Conservation (phyloP, 1,140 invertebrate species). For the Bradynema listronoti region DNA sequence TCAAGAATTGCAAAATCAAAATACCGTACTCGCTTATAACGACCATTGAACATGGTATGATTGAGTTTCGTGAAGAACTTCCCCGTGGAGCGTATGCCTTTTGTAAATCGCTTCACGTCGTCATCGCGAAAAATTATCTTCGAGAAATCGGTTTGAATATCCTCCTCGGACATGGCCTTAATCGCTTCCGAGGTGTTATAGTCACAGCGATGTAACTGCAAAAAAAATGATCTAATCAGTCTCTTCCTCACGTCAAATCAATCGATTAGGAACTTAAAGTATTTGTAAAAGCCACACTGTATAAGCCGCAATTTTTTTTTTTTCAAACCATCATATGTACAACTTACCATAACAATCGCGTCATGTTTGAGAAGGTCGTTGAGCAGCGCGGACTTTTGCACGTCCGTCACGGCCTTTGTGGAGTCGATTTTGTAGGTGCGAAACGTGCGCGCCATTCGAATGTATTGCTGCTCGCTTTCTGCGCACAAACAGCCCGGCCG, state of each 20-base stretch:
- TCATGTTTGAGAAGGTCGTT: conserved; percentile 43
- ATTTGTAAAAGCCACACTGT: too few relatives aligned
- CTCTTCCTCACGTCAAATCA: too few relatives aligned
- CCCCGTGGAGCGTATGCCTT: conserved; percentile 90
- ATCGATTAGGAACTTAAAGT: too few relatives aligned
- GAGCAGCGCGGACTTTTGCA: conserved; percentile 29
- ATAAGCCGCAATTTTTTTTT: neutral
- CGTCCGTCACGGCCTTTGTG: conserved; percentile 30
- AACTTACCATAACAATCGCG: conserved; percentile 35
- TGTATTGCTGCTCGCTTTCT: conserved; percentile 40
- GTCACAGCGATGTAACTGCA: conserved; percentile 49
- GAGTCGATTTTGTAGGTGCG: conserved; percentile 31
- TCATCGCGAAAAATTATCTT: conserved; percentile 46
- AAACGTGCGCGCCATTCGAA: conserved; percentile 42
- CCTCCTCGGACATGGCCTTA: conserved; percentile 30
- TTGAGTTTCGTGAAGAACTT: conserved; percentile 98
- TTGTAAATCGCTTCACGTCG: conserved; percentile 81
- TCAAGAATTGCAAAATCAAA: too few relatives aligned
- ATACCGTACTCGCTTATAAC: too few relatives aligned
- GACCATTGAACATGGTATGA: too few relatives aligned
- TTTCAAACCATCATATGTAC: neutral
- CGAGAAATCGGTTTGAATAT: conserved; percentile 34
- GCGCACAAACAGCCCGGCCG: conserved; percentile 38
- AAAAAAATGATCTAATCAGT: too few relatives aligned
- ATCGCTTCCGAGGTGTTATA: conserved; percentile 49